Percentiles rank a stretch among this genome's conserved stretches.
Conservation (phyloP, 2,888 invertebrate genomes). For the Hymenopus coronatus region DNA sequence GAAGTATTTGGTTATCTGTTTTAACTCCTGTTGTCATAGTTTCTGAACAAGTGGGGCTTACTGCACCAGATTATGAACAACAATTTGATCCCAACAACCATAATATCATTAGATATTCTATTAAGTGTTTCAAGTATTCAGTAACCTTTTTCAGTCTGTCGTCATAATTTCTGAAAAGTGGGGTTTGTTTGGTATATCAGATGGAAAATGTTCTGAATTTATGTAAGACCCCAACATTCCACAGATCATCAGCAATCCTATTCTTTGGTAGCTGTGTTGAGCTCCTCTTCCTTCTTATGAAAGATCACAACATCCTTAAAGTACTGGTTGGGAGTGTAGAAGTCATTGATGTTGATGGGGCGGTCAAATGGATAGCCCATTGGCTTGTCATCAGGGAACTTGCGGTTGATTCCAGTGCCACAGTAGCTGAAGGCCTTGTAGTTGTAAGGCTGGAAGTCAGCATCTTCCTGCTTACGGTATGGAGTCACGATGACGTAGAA, state of each 20-base stretch:
- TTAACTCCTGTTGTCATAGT: too few relatives aligned
- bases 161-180: not conserved
- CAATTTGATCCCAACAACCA: too few relatives aligned
- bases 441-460: slow-evolving; percentile 25
- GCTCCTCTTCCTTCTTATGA: slow-evolving; percentile 49
- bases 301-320: slow-evolving; percentile 59
- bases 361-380: slow-evolving; percentile 60
- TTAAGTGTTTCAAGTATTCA: not conserved
- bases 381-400: slow-evolving; percentile 52
- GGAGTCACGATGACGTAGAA: slow-evolving; percentile 59
- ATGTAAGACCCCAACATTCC: not conserved
- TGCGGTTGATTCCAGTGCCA: slow-evolving; percentile 46
- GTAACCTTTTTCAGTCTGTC: not conserved
- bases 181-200: not conserved
- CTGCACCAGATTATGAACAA: too few relatives aligned
- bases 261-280: slow-evolving; percentile 42
- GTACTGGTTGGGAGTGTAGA: slow-evolving; percentile 57
- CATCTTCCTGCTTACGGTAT: slow-evolving; percentile 30
- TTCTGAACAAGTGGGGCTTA: too few relatives aligned
- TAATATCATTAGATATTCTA: too few relatives aligned
- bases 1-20: too few relatives aligned
- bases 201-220: not conserved
- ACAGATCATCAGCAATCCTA: not conserved
- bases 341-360: slow-evolving; percentile 45
- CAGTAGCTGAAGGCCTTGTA: slow-evolving; percentile 47